Evolutionary conservation across 2,797 vertebrate species (phyloP).

Genomic region (Todus mexicanus): DNA sequence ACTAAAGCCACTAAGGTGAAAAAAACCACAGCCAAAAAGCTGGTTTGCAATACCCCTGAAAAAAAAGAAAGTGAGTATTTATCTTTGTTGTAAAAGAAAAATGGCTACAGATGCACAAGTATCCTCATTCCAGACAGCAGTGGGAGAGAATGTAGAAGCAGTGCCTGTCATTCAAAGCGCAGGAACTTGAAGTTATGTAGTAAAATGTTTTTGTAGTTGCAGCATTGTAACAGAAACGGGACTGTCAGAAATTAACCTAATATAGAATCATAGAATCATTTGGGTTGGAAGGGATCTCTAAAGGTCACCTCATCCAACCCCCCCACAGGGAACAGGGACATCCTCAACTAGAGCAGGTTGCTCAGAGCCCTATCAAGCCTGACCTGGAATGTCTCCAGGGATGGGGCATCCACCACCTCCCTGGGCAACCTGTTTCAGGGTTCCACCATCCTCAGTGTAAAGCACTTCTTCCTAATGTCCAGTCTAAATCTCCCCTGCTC

Average conservation of each 20-base stretch:
- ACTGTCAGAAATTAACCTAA: neutral
- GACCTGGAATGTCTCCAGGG: no score
- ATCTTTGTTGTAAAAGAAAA: neutral
- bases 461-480: no score
- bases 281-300: no score
- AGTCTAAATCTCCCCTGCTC: no score
- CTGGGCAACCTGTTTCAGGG: no score
- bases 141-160: neutral
- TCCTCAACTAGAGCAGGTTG: no score
- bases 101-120: neutral
- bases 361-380: no score
- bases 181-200: neutral
- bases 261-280: no score
- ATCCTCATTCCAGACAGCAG: neutral
- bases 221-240: neutral
- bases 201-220: neutral
- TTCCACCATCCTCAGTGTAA: no score
- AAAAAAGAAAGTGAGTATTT: neutral
- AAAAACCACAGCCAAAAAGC: neutral
- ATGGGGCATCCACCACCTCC: no score
- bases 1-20: neutral
- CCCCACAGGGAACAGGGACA: no score
- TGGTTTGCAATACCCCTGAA: neutral
- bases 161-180: neutral
- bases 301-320: no score